Base-by-base conservation (phyloP, 1,140 invertebrate genomes). In the Listronotus oregonensis region DNA sequence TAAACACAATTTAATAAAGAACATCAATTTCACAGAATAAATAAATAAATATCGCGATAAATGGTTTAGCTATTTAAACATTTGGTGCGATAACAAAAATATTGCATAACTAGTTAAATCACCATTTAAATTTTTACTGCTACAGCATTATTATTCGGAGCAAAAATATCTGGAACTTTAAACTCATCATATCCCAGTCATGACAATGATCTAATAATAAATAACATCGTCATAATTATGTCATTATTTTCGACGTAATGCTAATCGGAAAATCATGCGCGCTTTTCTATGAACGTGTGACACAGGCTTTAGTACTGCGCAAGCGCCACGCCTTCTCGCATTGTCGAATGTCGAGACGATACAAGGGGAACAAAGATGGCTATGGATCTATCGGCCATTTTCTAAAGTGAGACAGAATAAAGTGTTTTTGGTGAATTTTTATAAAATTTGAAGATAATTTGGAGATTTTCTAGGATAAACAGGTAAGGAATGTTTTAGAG, bases 391-490 rank as follows among this genome's bases (percentile, higher is more conserved):
- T 77, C 77, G 68, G 77, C 77, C 77, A 78, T 78, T 77, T 78
- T 78, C 77, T 77, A 78, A 78, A 78, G 77, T 76, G 77, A 78
- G 77, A 78, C 71, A 78, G 77, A 78, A 68, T 65, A 62, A 73
- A 70, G 68, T 72, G 71, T 77, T 77, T 76, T 71, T 70, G 52
- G 47, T 47, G 61, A 69, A 74, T 75, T 71, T 71, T 64, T 27
- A 18, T 54, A 60, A 69, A 66, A 68, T 72, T 66, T 42, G 32
- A 44, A 14, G 43, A 54, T 39, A 71, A 63, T 71, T 68, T 44
- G 14, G 9, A 27, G 18, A 50, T 59, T 68, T 73, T 73, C 62
- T 12, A 15, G 1, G 42, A 17, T 21, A 37, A 67, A n/a, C 37
- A 37, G 31, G 51, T 64, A 42, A 64, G 51, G 21, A 12, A 44